Evolutionary conservation across 2,888 invertebrate genomes (phyloP), one percentile per base, ranked within the genome.

Genomic region (Merodon equestris): DNA sequence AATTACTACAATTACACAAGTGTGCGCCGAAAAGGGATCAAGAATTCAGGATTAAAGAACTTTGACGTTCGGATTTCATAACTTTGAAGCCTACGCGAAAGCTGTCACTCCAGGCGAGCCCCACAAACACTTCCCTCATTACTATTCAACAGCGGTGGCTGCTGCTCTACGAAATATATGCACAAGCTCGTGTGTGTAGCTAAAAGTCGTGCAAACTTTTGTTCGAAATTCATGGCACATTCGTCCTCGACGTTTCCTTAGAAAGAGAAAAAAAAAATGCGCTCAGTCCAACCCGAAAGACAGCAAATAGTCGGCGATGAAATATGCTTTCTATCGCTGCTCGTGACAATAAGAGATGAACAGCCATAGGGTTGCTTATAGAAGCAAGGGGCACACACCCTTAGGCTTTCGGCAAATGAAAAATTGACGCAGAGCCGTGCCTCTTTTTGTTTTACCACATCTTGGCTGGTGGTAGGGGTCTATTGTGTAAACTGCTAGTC

Each of bases 301-400:
- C 54, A 54, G 73, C 60, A 67, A 73, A 67, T 60, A 47, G 47
- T 44, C 57, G 5, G 54, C 61, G 47, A 58, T 73, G 61, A 77
- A 77, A 73, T 63, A 73, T 77, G 67, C 67, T 68, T 57, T 76
- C 38, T 40, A 19, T 68, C 34, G 73, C 73, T 77, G 57, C 58
- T 72, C 72, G 61, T 66, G 66, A 76, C 66, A 63, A 67, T 53
- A 40, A 15, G 34, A 27, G 27, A 7, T 27, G 27, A 27, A 27
- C 27, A 27, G 18, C 50, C 60, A 57, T 45, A 56, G 66, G 54
- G 50, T 44, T 19, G 54, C 14, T 70, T 70, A 54, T 64, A 40
- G 61, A 72, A 27, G 77, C 67, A 63, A 44, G 71, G 54, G 19
- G 2, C n/a, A 17, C 40, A 54, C 77, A 67, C 61, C 67, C 77